These are phyloP conservation scores for Trididemnum miniatum DNA, from an alignment of 23 tunicate genomes.

Conservation along the genomic window DNA sequence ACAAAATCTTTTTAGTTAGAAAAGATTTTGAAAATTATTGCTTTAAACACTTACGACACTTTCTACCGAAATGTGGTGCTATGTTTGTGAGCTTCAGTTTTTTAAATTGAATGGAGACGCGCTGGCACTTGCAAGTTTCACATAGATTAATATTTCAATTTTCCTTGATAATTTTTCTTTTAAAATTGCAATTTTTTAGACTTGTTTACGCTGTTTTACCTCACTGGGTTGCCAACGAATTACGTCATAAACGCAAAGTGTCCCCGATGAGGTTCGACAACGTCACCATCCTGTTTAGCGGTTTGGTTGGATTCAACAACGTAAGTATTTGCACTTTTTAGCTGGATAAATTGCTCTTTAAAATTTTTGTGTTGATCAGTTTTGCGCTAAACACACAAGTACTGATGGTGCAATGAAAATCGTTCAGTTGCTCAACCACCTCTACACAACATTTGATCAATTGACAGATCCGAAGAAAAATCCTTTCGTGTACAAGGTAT, in stretches of 20 bases:
- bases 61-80: too few species aligned
- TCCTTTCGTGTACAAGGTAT: slow-evolving; percentile 86
- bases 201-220: slow-evolving; percentile 94
- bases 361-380: slow-evolving; percentile 40
- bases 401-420: slow-evolving; percentile 95
- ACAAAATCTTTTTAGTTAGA: too few species aligned
- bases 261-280: slow-evolving; percentile 82
- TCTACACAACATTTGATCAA: slow-evolving; percentile 85
- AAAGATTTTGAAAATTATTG: too few species aligned
- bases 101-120: too few species aligned
- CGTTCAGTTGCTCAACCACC: slow-evolving; percentile 65
- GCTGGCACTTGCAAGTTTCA: too few species aligned
- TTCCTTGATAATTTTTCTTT: too few species aligned
- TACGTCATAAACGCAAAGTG: slow-evolving; percentile 85
- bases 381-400: slow-evolving; percentile 69
- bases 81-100: too few species aligned
- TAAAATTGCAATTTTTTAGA: too few species aligned
- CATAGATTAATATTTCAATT: too few species aligned
- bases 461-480: slow-evolving; percentile 83
- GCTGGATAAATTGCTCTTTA: background rate
- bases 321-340: slow-evolving; percentile 9
- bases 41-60: too few species aligned
- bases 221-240: slow-evolving; percentile 92
- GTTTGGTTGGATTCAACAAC: slow-evolving; percentile 76
- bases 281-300: slow-evolving; percentile 91